These are phyloP conservation scores for Sparidentex hasta DNA, from an alignment of 2,797 vertebrate species.

Conservation along the genomic window DNA sequence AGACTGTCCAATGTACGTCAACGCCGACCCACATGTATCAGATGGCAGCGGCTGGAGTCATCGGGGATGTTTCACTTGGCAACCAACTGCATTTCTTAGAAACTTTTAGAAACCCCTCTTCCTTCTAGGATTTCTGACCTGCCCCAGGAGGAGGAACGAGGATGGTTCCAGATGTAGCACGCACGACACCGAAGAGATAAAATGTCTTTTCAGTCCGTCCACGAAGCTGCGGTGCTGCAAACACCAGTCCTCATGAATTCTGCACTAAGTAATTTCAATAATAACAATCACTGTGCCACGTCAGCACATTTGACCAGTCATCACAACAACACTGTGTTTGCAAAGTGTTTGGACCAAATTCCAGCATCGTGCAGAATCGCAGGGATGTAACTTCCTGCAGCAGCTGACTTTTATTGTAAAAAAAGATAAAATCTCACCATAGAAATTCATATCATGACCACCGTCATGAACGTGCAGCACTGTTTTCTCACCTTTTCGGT, in stretches of 20 bases:
- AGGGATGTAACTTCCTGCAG: too few relatives aligned
- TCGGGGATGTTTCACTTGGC: conserved; percentile 45
- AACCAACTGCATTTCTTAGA: conserved; percentile 11
- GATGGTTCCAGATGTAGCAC: not conserved
- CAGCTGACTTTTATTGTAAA: not conserved
- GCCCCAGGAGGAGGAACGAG: not conserved
- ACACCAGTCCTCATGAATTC: too few relatives aligned
- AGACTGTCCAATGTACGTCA: not conserved
- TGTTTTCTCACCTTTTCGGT: not conserved
- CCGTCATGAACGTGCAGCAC: not conserved
- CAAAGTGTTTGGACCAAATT: too few relatives aligned
- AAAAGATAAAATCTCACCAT: not conserved
- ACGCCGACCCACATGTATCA: conserved; percentile 20
- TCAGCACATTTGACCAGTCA: too few relatives aligned
- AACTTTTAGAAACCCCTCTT: conserved; percentile 16
- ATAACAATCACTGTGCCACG: too few relatives aligned
- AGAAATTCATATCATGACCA: not conserved
- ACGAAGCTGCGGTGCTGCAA: too few relatives aligned
- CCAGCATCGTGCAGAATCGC: too few relatives aligned
- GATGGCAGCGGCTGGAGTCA: conserved; percentile 37
- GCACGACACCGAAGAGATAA: not conserved
- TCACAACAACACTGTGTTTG: too few relatives aligned
- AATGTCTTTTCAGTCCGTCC: not conserved
- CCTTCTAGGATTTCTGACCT: not conserved
- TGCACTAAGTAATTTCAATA: too few relatives aligned